phyloP scores from a whole-genome alignment of 2,888 invertebrate genomes.

The Andrena fulva region DNA sequence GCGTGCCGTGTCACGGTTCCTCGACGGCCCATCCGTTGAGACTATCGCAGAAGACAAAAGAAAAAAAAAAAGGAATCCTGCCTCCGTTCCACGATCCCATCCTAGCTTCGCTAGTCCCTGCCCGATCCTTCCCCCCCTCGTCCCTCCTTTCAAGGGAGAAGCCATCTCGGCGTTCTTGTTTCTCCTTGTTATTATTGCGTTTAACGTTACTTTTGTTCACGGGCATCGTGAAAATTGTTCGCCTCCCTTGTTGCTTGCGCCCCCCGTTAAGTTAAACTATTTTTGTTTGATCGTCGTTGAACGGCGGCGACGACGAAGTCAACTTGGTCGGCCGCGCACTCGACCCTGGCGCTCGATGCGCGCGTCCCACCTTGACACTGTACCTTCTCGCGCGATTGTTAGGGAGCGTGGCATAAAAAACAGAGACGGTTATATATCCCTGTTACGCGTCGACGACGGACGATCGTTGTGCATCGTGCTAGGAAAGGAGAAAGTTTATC shows the following conservation, averaged over 20 bases:
- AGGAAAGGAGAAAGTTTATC: slow-evolving; percentile 8
- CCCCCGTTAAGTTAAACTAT: slow-evolving; percentile 48
- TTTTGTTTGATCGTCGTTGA: slow-evolving; percentile 43
- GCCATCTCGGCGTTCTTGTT: slow-evolving; percentile 13
- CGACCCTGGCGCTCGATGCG: slow-evolving; percentile 27
- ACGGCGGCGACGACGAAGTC: slow-evolving; percentile 11
- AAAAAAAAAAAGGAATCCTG: not conserved
- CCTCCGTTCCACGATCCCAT: not conserved
- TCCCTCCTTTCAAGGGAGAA: not conserved
- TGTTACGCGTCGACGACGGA: slow-evolving; percentile 52
- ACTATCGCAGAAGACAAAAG: not conserved
- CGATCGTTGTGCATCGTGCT: slow-evolving; percentile 45
- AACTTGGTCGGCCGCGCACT: slow-evolving; percentile 11
- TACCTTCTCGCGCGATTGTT: slow-evolving; percentile 47
- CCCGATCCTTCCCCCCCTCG: not conserved
- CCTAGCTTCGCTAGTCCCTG: slow-evolving; percentile 9
- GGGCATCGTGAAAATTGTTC: slow-evolving; percentile 5
- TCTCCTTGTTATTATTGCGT: slow-evolving; percentile 5
- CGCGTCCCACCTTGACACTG: slow-evolving; percentile 16
- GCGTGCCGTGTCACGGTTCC: not conserved
- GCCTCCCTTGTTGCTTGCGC: slow-evolving; percentile 36
- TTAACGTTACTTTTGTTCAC: slow-evolving; percentile 4
- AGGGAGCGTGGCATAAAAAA: not conserved
- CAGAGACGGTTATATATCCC: slow-evolving; percentile 37
- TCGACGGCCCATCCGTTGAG: slow-evolving; percentile 7